phyloP scores from a whole-genome alignment of 2,888 invertebrate genomes.

The Drosophila paranaensis region DNA sequence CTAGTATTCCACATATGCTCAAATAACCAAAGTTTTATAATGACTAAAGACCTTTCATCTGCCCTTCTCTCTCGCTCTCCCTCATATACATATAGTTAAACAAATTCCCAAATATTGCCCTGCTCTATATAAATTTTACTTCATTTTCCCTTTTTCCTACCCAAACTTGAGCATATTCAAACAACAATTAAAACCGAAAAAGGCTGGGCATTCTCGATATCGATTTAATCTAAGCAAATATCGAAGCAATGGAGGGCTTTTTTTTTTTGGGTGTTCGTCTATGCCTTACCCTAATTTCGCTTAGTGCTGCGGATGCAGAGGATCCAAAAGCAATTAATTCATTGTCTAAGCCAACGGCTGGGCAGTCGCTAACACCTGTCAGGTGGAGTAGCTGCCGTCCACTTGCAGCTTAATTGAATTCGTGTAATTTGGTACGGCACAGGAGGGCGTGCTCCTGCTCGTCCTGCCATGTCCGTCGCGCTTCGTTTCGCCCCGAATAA shows the following conservation, averaged over 20 bases:
- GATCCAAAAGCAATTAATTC: constrained; percentile 64
- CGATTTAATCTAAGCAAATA: constrained; percentile 11
- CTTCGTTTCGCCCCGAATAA: constrained; percentile 53
- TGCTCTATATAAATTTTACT: no score
- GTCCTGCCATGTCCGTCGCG: constrained; percentile 8
- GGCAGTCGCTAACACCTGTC: constrained; percentile 66
- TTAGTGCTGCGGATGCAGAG: constrained; percentile 9
- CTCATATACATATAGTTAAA: no score
- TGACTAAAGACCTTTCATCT: background rate
- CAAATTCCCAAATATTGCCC: background rate
- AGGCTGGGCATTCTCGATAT: background rate
- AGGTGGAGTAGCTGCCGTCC: constrained; percentile 30
- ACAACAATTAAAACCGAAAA: background rate
- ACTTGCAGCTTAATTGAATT: constrained; percentile 77
- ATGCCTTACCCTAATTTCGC: background rate
- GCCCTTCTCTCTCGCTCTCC: no score
- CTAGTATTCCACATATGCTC: background rate
- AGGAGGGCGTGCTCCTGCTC: constrained; percentile 16
- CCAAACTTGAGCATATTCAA: constrained; percentile 1
- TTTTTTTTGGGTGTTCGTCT: background rate
- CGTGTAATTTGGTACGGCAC: constrained; percentile 70
- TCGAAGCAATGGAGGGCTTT: background rate
- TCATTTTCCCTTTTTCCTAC: background rate
- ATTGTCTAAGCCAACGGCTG: constrained; percentile 58
- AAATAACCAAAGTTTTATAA: background rate